A percentile compares a stretch with the other conserved stretches of the same genome.
phyloP scores from a whole-genome alignment of 2,797 vertebrate species.

The Cephalopachus bancanus region DNA sequence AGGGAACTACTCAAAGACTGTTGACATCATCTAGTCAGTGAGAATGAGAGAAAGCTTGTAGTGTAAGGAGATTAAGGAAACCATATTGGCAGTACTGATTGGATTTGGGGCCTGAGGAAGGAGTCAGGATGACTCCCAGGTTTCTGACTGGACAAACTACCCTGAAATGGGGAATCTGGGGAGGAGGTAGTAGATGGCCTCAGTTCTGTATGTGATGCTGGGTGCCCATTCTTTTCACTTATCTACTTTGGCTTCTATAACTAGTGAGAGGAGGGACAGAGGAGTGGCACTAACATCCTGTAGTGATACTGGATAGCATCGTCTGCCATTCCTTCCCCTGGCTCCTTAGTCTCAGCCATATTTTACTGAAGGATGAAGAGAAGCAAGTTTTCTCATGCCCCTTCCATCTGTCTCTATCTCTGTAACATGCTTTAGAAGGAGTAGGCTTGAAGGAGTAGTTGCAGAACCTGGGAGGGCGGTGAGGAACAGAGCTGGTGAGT shows the following conservation, averaged over 20 bases:
- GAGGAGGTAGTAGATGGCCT: neutral
- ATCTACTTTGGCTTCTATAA: neutral
- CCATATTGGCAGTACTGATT: neutral
- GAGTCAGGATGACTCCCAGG: neutral
- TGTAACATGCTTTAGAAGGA: neutral
- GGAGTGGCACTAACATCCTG: neutral
- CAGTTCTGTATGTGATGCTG: neutral
- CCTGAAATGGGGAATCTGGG: neutral
- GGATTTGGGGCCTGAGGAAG: neutral
- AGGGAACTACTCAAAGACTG: neutral
- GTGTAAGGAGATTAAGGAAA: neutral
- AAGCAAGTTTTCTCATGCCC: neutral
- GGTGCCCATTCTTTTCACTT: neutral
- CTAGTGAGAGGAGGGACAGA: neutral
- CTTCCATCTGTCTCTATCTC: neutral
- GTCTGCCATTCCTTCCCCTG: neutral
- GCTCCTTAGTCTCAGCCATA: neutral
- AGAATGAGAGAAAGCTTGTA: neutral
- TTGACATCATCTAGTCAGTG: slow-evolving; percentile 1
- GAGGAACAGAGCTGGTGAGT: neutral
- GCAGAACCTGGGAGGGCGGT: rapidly evolving
- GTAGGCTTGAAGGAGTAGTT: neutral
- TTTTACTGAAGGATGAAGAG: neutral
- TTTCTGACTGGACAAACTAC: neutral
- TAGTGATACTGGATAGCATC: neutral